phyloP scores from a whole-genome alignment of 1,140 invertebrate species.

The Chrysoperla carnea region DNA sequence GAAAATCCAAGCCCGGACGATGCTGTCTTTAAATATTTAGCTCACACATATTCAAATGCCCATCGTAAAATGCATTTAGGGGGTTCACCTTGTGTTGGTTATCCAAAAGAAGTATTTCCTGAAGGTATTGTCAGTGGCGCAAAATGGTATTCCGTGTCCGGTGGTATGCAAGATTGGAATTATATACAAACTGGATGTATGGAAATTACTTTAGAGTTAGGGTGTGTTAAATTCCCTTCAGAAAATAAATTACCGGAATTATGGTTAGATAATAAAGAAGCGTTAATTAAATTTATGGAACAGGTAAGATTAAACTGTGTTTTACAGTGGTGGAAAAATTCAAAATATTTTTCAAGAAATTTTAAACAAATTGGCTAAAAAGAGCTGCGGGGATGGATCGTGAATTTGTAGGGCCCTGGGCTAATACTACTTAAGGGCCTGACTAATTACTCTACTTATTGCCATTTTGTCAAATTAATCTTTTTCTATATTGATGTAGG shows the following conservation, averaged over 20 bases:
- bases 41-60: conserved; percentile 62
- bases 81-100: conserved; percentile 41
- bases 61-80: conserved; percentile 71
- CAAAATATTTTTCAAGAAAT: neutral
- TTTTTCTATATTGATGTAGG: too few relatives aligned
- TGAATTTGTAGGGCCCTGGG: too few relatives aligned
- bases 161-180: conserved; percentile 99
- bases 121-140: conserved; percentile 87
- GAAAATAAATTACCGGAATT: conserved; percentile 53
- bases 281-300: conserved; percentile 74
- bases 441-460: too few relatives aligned
- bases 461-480: conserved; percentile 3
- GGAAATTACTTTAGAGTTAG: conserved; percentile 88
- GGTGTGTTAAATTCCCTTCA: conserved; percentile 82
- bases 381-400: neutral
- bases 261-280: conserved; percentile 79
- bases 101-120: conserved; percentile 46
- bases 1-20: conserved; percentile 65
- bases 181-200: conserved; percentile 84
- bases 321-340: too few relatives aligned
- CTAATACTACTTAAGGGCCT: too few relatives aligned
- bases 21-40: conserved; percentile 61
- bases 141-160: conserved; percentile 71
- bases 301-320: too few relatives aligned
- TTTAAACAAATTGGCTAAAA: neutral